Evolutionary conservation across 2,888 invertebrate genomes (phyloP), one percentile per base, ranked within the genome.

Genomic region (Acleris laterana): DNA sequence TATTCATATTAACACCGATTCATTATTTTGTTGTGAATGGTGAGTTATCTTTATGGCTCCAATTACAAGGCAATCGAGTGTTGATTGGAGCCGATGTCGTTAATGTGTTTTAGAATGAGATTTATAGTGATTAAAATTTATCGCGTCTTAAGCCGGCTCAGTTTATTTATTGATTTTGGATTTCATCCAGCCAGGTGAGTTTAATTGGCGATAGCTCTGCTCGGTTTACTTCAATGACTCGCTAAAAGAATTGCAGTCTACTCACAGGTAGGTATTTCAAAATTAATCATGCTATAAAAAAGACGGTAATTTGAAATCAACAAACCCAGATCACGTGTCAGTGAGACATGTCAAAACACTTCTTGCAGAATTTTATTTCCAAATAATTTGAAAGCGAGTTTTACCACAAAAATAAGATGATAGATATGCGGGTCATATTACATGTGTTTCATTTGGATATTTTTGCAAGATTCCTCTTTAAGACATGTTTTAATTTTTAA

Each of bases 51-150:
- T 61, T 65, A 65, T 65, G 38, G 55, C 32, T 44, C 65, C 65
- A 65, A 65, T 65, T 61, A 61, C 65, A 61, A 61, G 56, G 55
- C 60, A 65, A 61, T 65, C 60, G 60, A 61, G 32, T 56, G 60
- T 65, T 65, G 55, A 61, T 65, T 61, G 60, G 55, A 56, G 44
- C 53, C 49, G 59, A 53, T 64, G 49, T 50, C 50, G 55, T 65
- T 65, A 61, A 65, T 65, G 60, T 55, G 55, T 50, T 61, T 61
- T 51, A 50, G 55, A 65, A 65, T 60, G 46, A 61, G 50, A 50
- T 60, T 42, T 60, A 60, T 60, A 28, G 49, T 60, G 42, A 56
- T 56, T 65, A 20, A 50, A 65, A 56, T 65, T 61, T 60, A 65
- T 65, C 22, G 32, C 50, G 46, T 50, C 44, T 44, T 53, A 49